Percentiles rank a stretch among this genome's conserved stretches.
phyloP scores from a whole-genome alignment of 2,888 invertebrate species.

The Mythimna albipuncta region DNA sequence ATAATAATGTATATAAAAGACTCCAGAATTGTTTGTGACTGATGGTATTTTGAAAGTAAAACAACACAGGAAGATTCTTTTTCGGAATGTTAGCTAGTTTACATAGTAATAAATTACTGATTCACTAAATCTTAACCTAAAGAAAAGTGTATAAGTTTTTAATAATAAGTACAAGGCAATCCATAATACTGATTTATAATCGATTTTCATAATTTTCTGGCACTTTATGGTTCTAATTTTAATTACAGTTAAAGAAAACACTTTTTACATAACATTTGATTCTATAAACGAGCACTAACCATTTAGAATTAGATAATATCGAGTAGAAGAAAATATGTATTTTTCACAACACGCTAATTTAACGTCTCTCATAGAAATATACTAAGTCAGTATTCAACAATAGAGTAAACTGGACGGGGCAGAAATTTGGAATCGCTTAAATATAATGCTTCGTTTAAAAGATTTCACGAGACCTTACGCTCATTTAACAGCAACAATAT shows the following conservation, averaged over 20 bases:
- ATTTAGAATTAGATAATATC: conserved; percentile 57
- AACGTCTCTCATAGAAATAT: conserved; percentile 35
- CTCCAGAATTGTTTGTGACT: conserved; percentile 61
- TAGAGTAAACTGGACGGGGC: conserved; percentile 71
- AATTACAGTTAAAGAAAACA: conserved; percentile 63
- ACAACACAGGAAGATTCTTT: conserved; percentile 34
- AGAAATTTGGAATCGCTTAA: conserved; percentile 59
- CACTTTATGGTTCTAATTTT: conserved; percentile 66
- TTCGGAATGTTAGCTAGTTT: conserved; percentile 60
- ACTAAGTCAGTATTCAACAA: conserved; percentile 48
- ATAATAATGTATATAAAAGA: conserved; percentile 51
- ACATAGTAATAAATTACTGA: conserved; percentile 54
- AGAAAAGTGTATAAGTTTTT: conserved; percentile 61
- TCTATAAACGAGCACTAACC: conserved; percentile 64
- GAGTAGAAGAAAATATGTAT: conserved; percentile 55
- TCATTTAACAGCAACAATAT: conserved; percentile 27
- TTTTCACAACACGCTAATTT: conserved; percentile 48
- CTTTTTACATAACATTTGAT: conserved; percentile 60
- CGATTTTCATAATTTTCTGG: conserved; percentile 69
- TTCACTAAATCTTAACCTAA: conserved; percentile 61
- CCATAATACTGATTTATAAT: conserved; percentile 73
- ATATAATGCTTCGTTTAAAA: conserved; percentile 35
- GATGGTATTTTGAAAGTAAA: conserved; percentile 45
- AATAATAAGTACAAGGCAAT: conserved; percentile 72
- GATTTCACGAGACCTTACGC: conserved; percentile 64